Evolutionary conservation across 2,888 invertebrate species (phyloP), one percentile per base, ranked within the genome.

Genomic region (Acanthopleura granulata): DNA sequence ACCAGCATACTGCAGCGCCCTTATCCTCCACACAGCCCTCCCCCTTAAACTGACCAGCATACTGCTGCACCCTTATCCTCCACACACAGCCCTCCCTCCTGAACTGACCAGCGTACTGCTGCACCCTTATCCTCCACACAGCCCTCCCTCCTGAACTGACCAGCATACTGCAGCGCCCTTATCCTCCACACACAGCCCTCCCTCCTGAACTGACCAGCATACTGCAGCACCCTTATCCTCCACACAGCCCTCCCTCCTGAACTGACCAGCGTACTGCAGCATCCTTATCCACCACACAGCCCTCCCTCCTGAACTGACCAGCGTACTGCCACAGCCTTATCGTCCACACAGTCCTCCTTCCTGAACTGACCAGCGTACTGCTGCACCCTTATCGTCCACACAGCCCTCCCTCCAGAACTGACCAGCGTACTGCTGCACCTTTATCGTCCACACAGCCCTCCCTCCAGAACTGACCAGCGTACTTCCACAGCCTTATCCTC

Each of bases 401-500:
- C 69, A 66, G 9, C n/a, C 25, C 3, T 40, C n/a, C n/a, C 12
- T 15, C n/a, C 12, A 77, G 77, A 72, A 78, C 83, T 76, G 79
- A 90, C 92, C 92, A 92, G 74, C 77, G 77, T 6, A 91, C 89
- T 11, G 85, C 81, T n/a, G 89, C 95, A 73, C 91, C 91, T 78
- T 93, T 93, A 9, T 94, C 93, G 79, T 95, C 93, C 18, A 99
- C 90, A 40, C 61, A 61, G n/a, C 3, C 1, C n/a, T 40, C 3
- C 3, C 3, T 6, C 61, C 3, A 6, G n/a, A n/a, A 61, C 61
- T 22, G 3, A 25, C 25, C 61, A 61, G 61, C 12, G 61, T 12
- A 22, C 12, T 61, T 1, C 3, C 12, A 22, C 61, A 22, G 4
- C 61, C 61, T 22, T 22, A 25, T 61, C 61, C 61, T 40, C 40